Evolutionary conservation across 2,888 invertebrate genomes (phyloP), one percentile per base, ranked within the genome.

Genomic region (Patella caerulea): DNA sequence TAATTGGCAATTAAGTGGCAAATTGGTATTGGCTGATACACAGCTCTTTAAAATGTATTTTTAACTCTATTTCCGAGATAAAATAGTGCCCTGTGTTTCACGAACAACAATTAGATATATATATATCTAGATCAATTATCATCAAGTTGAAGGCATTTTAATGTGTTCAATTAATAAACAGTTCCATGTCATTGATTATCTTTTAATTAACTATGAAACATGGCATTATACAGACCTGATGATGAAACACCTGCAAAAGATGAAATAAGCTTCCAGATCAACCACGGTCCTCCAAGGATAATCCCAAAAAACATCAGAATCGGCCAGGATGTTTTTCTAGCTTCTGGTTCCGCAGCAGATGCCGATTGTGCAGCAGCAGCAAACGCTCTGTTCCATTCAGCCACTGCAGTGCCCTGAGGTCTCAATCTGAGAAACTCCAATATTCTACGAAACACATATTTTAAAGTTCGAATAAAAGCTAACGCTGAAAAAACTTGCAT

Each of bases 221-320:
- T 45, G 1, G 45, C 45, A 45, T 45, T 45, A 45, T 45, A 45
- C 45, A 45, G 45, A 45, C 45, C 45, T 45, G 45, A 45, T 45
- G 45, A 9, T 45, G 45, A 45, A 45, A 4, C 9, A 45, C 45
- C 45, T 45, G 81, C 81, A 85, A 92, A 88, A 5, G 92, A 90
- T 52, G 94, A 94, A 80, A 97, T 92, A 91, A 97, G 94, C 91
- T 95, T 96, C 93, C 96, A 95, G 81, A 98, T 95, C 72, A 99
- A 93, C 93, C 97, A 98, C 0, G 99, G 98, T 14, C 97, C 97
- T 0, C 96, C 96, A 75, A 97, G 94, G 72, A 98, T 95, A 77
- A 98, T 94, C 3, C 96, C 95, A 87, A 98, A 94, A 93, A 98
- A 98, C 86, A 97, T 93, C 3, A 98, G 90, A 15, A 98, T 95